Percentiles rank a stretch among this genome's conserved stretches.
phyloP scores from a whole-genome alignment of 37 sponge, comb jelly and placozoan species.

The Oscarella lobularis region DNA sequence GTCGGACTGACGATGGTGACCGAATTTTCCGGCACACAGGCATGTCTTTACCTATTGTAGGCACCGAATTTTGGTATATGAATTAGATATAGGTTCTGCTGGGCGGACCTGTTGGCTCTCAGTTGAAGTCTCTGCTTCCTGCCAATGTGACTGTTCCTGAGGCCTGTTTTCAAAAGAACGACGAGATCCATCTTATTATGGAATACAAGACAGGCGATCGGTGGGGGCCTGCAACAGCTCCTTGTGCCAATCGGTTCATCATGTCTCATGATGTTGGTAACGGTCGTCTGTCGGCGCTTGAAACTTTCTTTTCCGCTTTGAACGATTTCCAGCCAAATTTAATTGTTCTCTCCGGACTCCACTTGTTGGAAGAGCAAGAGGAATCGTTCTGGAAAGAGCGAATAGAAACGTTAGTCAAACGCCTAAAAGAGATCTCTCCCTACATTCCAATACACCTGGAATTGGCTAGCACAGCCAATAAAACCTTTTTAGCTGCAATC shows the following conservation, averaged over 20 bases:
- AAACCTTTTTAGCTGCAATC: conserved; percentile 29
- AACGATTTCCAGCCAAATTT: conserved; percentile 31
- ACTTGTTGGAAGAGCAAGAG: conserved; percentile 51
- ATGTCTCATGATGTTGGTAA: conserved; percentile 82
- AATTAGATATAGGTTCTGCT: conserved; percentile 34
- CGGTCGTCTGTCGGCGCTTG: conserved; percentile 45
- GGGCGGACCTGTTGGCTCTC: conserved; percentile 54
- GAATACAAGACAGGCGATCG: conserved; percentile 53
- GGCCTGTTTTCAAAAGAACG: conserved; percentile 9
- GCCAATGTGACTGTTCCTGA: conserved; percentile 17
- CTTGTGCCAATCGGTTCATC: conserved; percentile 82
- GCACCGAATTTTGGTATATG: neutral
- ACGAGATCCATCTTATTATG: conserved; percentile 84
- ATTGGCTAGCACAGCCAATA: conserved; percentile 67
- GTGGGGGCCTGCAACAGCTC: conserved; percentile 46
- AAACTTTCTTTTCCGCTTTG: conserved; percentile 20
- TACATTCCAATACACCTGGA: conserved; percentile 60
- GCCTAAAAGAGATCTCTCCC: conserved; percentile 16
- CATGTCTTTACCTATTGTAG: neutral
- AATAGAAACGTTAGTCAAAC: conserved; percentile 9
- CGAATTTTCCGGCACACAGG: neutral
- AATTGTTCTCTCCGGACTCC: conserved; percentile 64
- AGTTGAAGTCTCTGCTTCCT: conserved; percentile 30
- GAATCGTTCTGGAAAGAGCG: conserved; percentile 15
- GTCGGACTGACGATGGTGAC: conserved; percentile 53